Conservation (phyloP, 2,113 vertebrate genomes). For the Globicephala melas region DNA sequence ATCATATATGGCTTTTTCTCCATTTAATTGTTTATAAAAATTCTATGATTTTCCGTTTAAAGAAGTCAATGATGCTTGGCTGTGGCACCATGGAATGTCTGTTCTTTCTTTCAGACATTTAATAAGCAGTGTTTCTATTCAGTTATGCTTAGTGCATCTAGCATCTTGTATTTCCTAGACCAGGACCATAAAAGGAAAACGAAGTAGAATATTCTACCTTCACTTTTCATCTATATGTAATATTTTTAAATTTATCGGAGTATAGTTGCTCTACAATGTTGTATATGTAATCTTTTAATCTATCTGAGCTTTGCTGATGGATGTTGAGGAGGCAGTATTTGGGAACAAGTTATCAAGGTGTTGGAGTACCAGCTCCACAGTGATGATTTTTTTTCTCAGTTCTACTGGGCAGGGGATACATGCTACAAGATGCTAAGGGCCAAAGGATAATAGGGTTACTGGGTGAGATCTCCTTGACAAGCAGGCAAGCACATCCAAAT, state of each 20-base stretch:
- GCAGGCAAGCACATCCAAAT: background rate
- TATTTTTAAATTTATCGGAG: background rate
- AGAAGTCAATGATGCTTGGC: constrained; percentile 36
- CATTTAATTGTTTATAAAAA: constrained; percentile 52
- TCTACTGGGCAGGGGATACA: background rate
- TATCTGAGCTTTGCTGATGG: background rate
- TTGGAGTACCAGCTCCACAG: background rate
- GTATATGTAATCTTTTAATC: background rate
- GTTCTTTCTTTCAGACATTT: constrained; percentile 25
- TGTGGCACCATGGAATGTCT: background rate
- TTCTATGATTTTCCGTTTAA: constrained; percentile 39
- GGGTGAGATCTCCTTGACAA: background rate
- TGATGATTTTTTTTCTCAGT: background rate
- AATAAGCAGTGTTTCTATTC: constrained; percentile 17
- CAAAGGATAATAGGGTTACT: background rate
- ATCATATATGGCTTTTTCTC: constrained; percentile 27
- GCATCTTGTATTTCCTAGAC: background rate
- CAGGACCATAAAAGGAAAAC: constrained; percentile 7
- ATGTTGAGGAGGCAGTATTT: background rate
- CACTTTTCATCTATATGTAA: background rate
- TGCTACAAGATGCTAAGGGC: background rate
- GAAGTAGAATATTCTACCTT: background rate
- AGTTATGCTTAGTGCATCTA: constrained; percentile 1
- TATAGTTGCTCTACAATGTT: no score
- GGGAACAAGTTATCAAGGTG: background rate